phyloP scores from a whole-genome alignment of 2,797 vertebrate genomes.

The Enteromius unitaeniatus region DNA sequence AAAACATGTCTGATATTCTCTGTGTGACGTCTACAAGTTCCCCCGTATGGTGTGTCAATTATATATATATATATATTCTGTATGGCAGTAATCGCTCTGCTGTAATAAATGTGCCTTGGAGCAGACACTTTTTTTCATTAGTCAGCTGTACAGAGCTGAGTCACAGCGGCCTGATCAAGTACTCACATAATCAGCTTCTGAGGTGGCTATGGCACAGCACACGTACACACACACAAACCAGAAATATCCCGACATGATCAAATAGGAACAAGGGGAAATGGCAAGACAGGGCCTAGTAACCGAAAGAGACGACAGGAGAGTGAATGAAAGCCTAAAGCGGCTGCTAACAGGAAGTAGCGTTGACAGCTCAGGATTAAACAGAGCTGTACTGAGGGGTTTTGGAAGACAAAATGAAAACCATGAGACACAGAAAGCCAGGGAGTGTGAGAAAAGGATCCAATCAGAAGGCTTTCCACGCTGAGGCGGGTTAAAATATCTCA shows the following conservation, averaged over 20 bases:
- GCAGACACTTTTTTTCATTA: constrained; percentile 43
- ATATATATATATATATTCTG: not conserved
- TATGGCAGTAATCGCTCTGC: not conserved
- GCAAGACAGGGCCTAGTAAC: constrained; percentile 13
- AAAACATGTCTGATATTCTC: not conserved
- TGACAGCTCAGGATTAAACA: constrained; percentile 50
- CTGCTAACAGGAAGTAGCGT: constrained; percentile 40
- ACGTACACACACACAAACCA: constrained; percentile 20
- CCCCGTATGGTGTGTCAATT: not conserved
- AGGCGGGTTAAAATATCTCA: constrained; percentile 34
- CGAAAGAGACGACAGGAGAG: constrained; percentile 44
- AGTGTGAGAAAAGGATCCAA: constrained; percentile 40
- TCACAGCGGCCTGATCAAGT: not conserved
- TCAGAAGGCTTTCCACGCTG: not conserved
- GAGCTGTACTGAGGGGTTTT: constrained; percentile 10
- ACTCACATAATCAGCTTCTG: constrained; percentile 45
- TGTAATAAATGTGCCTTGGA: not conserved
- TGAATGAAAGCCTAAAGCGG: constrained; percentile 48
- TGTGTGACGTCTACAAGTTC: not conserved
- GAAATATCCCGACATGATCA: too few relatives aligned
- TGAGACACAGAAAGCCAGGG: not conserved
- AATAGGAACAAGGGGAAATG: constrained; percentile 14
- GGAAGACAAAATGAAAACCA: not conserved
- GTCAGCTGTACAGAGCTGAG: constrained; percentile 28
- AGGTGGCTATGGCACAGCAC: constrained; percentile 26